Evolutionary conservation across 2,113 vertebrate species (phyloP), one percentile per base, ranked within the genome.

Genomic region (Leptobrachium ailaonicum): DNA sequence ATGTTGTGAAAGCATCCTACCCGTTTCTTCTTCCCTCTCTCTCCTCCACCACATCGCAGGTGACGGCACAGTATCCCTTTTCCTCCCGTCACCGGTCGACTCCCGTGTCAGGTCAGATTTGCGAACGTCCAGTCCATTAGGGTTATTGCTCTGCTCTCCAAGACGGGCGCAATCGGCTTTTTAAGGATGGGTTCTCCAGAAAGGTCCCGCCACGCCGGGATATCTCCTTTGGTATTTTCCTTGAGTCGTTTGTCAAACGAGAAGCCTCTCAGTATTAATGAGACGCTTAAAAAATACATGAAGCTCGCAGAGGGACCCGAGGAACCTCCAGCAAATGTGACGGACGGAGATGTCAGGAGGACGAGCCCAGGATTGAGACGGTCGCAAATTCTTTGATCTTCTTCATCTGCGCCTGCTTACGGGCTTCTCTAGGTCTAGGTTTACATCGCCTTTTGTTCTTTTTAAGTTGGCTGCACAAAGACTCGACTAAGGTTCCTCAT

Each of bases 261-360:
- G 73, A 83, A 71, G 44, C 67, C 20, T 73, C 50, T n/a, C 8
- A 32, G 72, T 73, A n/a, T 73, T 87, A 88, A 87, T 82, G 82
- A 85, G 41, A 8, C 67, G 41, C 86, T 88, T 83, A 86, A 88
- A 86, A 85, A 83, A 86, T 32, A 82, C 82, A 85, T 85, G 86
- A 90, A 84, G 75, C 69, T 66, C 4, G 53, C 45, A 70, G 41
- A 43, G 82, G 71, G 41, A 41, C 82, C 50, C 50, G 74, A 13
- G 11, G 0, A 50, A 53, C 50, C 80, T 54, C 70, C 20, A 73
- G 43, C 63, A 14, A 68, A 4, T 43, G 72, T 3, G 2, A 50
- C 41, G 41, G 67, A 32, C 69, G 6, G 53, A 9, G 2, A 0
- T 1, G 0, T 0, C 2, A 20, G n/a, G 58, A 20, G 42, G 20